Evolutionary conservation across 2,797 vertebrate species (phyloP), one percentile per base, ranked within the genome.

Genomic region (Taenioides sp.): DNA sequence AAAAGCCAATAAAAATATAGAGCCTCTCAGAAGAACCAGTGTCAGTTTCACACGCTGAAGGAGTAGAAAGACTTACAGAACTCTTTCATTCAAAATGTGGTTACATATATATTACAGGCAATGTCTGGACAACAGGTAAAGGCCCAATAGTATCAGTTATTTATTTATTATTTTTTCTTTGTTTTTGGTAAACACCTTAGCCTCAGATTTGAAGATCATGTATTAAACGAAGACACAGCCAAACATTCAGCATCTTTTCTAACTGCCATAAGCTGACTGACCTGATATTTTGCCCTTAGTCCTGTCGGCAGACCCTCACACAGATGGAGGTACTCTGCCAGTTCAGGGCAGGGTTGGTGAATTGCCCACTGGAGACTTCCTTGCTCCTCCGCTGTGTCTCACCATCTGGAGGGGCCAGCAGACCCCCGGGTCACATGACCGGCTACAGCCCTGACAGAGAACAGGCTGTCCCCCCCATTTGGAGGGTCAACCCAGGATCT

Each of bases 241-340:
- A 57, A 23, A 11, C 2, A 55, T 10, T 22, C 22, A 57, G 16
- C 23, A 27, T 27, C 14, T 31, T 28, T 18, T 17, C 27, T 28
- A 20, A 20, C 18, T 60, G 58, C 31, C 23, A 57, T 14, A 18
- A 7, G 28, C 2, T 40, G 43, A 14, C 43, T 47, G 43, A 17
- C 14, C 43, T 47, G 43, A 47, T 47, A 17, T 16, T 3, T 16
- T 47, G 43, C 16, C 43, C 28, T 23, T 88, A 99, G 98, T 97
- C 97, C 34, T 96, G 97, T 34, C 93, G 97, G 80, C 94, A 97
- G 78, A 99, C 97, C 79, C 95, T 97, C 73, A 99, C 97, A 4
- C 97, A 99, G 91, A 97, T 97, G 96, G 97, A 99, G 76, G 80
- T 98, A 83, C 95, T 99, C 16, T 28, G 97, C 97, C 75, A 94